Evolutionary conservation across 2,888 invertebrate species (phyloP).

Genomic region (Hipparchia semele): DNA sequence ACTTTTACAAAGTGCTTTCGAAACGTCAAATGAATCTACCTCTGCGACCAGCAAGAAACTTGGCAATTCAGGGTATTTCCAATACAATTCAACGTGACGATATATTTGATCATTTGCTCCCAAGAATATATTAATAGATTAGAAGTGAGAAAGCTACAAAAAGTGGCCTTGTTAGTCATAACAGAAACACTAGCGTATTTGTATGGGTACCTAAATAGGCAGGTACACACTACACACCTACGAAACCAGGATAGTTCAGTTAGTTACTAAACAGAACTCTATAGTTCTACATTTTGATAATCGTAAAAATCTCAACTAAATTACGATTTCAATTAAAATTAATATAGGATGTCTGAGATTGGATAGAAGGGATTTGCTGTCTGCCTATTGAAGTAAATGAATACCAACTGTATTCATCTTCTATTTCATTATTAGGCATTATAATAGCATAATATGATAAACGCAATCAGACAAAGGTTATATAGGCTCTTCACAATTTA

Average conservation of each 20-base stretch:
- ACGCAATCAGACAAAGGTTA: conserved; percentile 45
- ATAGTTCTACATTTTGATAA: too few relatives aligned
- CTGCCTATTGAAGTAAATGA: conserved; percentile 13
- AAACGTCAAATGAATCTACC: too few relatives aligned
- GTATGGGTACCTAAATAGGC: too few relatives aligned
- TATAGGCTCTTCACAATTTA: conserved; percentile 43
- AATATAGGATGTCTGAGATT: neutral
- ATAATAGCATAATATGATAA: conserved; percentile 16
- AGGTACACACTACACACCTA: too few relatives aligned
- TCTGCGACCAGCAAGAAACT: too few relatives aligned
- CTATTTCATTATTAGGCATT: neutral
- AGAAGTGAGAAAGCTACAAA: neutral
- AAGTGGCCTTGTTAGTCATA: neutral
- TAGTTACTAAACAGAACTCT: too few relatives aligned
- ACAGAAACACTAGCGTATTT: neutral
- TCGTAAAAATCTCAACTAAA: neutral
- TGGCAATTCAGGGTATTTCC: too few relatives aligned
- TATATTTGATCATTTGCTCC: too few relatives aligned
- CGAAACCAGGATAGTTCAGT: too few relatives aligned
- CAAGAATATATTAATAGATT: neutral
- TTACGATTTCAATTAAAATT: neutral
- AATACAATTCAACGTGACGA: too few relatives aligned
- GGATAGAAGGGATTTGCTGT: neutral
- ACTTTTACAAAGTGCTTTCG: too few relatives aligned
- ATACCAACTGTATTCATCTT: neutral